Conservation (phyloP, 2,113 vertebrate genomes). For the Peucedramus taeniatus region DNA sequence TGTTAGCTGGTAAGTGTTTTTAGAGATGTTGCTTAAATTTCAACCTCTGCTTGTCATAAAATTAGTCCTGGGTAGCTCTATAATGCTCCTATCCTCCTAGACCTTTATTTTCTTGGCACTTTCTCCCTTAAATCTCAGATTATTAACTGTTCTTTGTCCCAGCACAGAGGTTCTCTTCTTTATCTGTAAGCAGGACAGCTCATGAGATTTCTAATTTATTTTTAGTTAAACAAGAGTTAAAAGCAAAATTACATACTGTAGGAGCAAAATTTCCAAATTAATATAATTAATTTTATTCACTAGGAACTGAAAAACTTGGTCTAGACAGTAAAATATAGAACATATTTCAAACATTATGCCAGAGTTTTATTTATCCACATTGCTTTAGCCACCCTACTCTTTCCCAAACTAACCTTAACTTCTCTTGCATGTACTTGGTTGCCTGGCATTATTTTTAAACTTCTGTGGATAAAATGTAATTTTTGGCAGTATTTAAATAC, state of each 20-base stretch:
- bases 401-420: not conserved
- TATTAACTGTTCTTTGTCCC: not conserved
- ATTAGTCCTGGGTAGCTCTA: not conserved
- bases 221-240: not conserved
- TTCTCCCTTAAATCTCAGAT: not conserved
- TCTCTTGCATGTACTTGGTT: fast-evolving
- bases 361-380: not conserved
- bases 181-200: not conserved
- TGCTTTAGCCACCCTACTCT: not conserved
- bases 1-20: not conserved
- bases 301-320: not conserved
- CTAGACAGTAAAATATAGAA: not conserved
- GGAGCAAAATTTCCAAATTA: not conserved
- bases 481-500: not conserved
- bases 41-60: not conserved
- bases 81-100: not conserved
- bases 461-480: not conserved
- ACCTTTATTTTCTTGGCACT: not conserved
- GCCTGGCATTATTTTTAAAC: not conserved
- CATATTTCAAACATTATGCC: not conserved
- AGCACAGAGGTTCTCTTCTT: not conserved
- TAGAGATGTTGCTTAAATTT: not conserved
- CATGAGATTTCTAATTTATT: not conserved
- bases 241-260: too few species aligned
- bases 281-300: not conserved